These are phyloP conservation scores for Uloborus diversus DNA, from an alignment of 1,140 invertebrate species.

Conservation along the genomic window DNA sequence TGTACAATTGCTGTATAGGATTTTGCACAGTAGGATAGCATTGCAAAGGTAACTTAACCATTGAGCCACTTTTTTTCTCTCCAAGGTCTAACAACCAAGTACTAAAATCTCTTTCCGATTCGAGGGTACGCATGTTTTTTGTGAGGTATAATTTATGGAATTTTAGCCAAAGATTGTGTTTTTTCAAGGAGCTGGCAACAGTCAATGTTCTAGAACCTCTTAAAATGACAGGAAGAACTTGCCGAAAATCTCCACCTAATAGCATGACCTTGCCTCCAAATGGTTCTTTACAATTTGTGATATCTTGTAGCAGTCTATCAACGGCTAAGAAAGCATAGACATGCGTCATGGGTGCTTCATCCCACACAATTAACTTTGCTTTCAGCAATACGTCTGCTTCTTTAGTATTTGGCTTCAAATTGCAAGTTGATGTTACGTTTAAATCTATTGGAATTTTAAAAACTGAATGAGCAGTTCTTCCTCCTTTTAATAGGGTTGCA, in stretches of 20 bases:
- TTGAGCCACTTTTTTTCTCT: neutral
- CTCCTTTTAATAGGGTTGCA: too few species aligned
- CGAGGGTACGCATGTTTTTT: slow-evolving; percentile 40
- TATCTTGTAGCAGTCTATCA: slow-evolving; percentile 56
- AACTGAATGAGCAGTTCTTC: too few species aligned
- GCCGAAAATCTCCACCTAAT: too few species aligned
- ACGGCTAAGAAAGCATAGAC: slow-evolving; percentile 59
- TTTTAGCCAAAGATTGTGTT: slow-evolving; percentile 54
- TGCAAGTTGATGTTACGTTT: slow-evolving; percentile 40
- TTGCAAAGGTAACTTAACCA: neutral
- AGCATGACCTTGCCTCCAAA: slow-evolving; percentile 61
- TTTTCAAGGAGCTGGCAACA: slow-evolving; percentile 60
- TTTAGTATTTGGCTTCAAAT: slow-evolving; percentile 1
- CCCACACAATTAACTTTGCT: slow-evolving; percentile 51
- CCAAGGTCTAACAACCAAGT: slow-evolving; percentile 28
- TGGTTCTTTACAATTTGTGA: slow-evolving; percentile 53
- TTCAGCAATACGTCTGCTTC: slow-evolving; percentile 48
- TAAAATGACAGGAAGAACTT: too few species aligned
- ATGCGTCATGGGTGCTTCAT: too few species aligned
- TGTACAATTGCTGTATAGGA: neutral
- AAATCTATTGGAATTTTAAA: slow-evolving; percentile 53
- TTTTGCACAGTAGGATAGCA: slow-evolving; percentile 2
- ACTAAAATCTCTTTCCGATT: neutral
- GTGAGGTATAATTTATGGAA: neutral
- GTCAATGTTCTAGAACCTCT: slow-evolving; percentile 52